These are phyloP conservation scores for Hoplostethus atlanticus DNA, from an alignment of 2,797 vertebrate genomes.

Conservation along the genomic window DNA sequence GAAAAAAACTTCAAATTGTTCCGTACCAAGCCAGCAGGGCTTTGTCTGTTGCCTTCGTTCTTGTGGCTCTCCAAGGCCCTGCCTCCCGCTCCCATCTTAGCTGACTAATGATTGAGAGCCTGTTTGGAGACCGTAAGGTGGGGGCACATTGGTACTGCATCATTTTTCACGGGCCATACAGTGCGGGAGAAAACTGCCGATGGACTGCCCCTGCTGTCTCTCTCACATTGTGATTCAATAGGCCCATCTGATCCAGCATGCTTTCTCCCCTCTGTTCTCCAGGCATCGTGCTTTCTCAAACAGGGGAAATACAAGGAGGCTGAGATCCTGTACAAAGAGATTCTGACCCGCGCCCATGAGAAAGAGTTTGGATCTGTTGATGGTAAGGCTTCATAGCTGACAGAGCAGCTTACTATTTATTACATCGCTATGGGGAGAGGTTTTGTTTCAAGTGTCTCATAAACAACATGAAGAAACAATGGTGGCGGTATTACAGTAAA, in stretches of 20 bases:
- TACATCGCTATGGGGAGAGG: neutral
- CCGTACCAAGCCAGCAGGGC: neutral
- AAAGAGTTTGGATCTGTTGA: conserved; percentile 99
- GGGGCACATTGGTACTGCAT: conserved; percentile 13
- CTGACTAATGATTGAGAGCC: conserved; percentile 36
- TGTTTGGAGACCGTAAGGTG: conserved; percentile 2
- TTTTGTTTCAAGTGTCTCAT: neutral
- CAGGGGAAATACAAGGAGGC: conserved; percentile 98
- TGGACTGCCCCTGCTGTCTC: conserved; percentile 5
- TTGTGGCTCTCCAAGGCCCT: neutral
- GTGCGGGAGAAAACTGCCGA: conserved; percentile 23
- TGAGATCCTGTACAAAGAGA: conserved; percentile 97
- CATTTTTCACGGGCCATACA: conserved; percentile 31
- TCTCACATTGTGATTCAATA: conserved; percentile 14
- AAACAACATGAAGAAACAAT: neutral
- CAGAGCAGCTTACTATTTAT: neutral
- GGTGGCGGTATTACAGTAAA: conserved; percentile 23
- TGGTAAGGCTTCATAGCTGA: conserved; percentile 84
- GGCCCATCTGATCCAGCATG: conserved; percentile 27
- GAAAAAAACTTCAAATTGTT: neutral
- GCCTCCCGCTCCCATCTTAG: neutral
- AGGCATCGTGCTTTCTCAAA: conserved; percentile 99
- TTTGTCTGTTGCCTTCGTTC: conserved; percentile 9
- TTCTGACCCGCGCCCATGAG: conserved; percentile 97
- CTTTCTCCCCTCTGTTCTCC: conserved; percentile 33